A percentile compares a stretch with the other conserved stretches of the same genome.
phyloP scores from a whole-genome alignment of 2,113 vertebrate genomes.

The Alosa alosa region DNA sequence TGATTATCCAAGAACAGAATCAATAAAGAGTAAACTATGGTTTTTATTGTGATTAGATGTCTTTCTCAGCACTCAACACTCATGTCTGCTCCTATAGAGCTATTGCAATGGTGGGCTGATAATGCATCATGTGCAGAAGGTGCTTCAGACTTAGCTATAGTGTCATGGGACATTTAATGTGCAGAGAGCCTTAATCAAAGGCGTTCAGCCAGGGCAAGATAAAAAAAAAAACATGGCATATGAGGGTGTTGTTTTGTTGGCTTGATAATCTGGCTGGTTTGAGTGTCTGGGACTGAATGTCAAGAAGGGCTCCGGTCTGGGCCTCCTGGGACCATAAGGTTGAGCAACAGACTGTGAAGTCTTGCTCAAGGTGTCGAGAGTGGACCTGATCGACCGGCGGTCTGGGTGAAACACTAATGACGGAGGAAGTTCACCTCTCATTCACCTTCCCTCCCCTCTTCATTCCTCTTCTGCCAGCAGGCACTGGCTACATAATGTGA shows the following conservation, averaged over 20 bases:
- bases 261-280: neutral
- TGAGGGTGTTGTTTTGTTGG: neutral
- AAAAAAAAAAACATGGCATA: neutral
- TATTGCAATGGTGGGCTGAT: neutral
- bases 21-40: constrained; percentile 14
- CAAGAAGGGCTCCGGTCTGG: neutral
- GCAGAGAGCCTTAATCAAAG: neutral
- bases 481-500: neutral
- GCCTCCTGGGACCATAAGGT: neutral
- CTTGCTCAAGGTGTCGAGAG: constrained; percentile 20
- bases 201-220: neutral
- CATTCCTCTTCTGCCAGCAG: constrained; percentile 34
- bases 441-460: constrained; percentile 53
- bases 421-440: constrained; percentile 41
- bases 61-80: neutral
- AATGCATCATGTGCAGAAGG: neutral
- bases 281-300: neutral
- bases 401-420: constrained; percentile 38
- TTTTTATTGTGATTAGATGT: neutral
- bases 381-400: constrained; percentile 38
- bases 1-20: constrained; percentile 18
- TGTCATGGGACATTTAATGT: neutral
- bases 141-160: neutral
- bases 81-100: neutral
- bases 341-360: constrained; percentile 12